phyloP scores from a whole-genome alignment of 2,113 vertebrate species.

The Brachyistius frenatus region DNA sequence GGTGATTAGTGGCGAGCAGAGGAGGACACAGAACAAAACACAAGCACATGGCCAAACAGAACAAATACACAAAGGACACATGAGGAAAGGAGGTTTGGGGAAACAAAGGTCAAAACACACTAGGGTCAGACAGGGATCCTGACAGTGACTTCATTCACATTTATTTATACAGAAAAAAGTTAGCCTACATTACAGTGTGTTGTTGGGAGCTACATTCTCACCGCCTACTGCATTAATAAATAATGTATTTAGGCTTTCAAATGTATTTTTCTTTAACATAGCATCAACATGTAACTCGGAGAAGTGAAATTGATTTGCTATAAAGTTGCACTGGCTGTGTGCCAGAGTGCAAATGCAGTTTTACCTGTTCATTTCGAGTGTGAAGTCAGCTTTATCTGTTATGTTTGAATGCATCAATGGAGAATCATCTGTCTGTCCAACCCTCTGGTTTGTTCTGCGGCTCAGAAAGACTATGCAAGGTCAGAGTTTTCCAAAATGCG shows the following conservation, averaged over 20 bases:
- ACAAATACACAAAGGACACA: too few species aligned
- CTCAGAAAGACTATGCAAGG: slow-evolving; percentile 13
- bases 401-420: neutral
- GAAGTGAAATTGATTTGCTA: slow-evolving; percentile 29
- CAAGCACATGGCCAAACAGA: too few species aligned
- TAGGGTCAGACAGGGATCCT: too few species aligned
- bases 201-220: neutral
- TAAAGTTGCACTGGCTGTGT: neutral
- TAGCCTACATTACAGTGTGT: neutral
- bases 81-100: too few species aligned
- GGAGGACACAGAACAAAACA: too few species aligned
- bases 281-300: neutral
- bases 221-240: neutral
- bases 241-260: neutral
- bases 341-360: slow-evolving; percentile 10
- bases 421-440: neutral
- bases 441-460: neutral
- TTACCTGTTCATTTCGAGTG: neutral
- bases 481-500: slow-evolving; percentile 16
- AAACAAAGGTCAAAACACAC: too few species aligned
- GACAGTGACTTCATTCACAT: too few species aligned
- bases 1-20: too few species aligned
- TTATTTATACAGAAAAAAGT: neutral
- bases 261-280: neutral
- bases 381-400: slow-evolving; percentile 8